Percentiles rank a stretch among this genome's conserved stretches.
phyloP scores from a whole-genome alignment of 2,113 vertebrate genomes.

The Patagioenas fasciata region DNA sequence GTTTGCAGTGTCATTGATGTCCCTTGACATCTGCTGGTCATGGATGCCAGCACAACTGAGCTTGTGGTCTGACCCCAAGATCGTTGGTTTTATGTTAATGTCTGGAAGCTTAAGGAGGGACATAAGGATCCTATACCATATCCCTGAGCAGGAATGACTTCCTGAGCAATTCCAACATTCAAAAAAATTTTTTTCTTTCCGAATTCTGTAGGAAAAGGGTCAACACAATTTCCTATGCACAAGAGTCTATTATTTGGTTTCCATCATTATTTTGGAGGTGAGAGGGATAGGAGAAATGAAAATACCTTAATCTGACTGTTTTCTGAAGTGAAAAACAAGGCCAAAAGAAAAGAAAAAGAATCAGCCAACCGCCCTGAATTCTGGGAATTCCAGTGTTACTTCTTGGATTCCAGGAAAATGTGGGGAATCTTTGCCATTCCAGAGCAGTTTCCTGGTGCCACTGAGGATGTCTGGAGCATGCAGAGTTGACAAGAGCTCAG shows the following conservation, averaged over 20 bases:
- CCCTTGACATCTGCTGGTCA: neutral
- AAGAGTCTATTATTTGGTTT: neutral
- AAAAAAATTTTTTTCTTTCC: neutral
- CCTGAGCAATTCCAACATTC: neutral
- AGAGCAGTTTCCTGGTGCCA: neutral
- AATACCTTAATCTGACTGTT: neutral
- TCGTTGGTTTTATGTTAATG: neutral
- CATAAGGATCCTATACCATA: neutral
- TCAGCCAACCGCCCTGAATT: neutral
- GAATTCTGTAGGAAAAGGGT: neutral
- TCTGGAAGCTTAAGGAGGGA: neutral
- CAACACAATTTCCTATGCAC: neutral
- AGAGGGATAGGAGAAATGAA: neutral
- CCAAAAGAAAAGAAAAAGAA: neutral
- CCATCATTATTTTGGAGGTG: neutral
- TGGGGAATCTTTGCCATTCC: conserved; percentile 2
- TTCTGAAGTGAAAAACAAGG: neutral
- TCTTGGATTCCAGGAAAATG: neutral
- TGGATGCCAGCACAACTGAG: neutral
- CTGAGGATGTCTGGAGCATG: neutral
- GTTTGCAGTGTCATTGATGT: neutral
- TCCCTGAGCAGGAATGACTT: neutral
- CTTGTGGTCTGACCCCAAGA: neutral
- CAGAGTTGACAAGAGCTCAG: conserved; percentile 19
- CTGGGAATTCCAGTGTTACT: neutral